These are phyloP conservation scores for Apogon hyalosoma DNA, from an alignment of 2,797 vertebrate genomes.

Conservation along the genomic window DNA sequence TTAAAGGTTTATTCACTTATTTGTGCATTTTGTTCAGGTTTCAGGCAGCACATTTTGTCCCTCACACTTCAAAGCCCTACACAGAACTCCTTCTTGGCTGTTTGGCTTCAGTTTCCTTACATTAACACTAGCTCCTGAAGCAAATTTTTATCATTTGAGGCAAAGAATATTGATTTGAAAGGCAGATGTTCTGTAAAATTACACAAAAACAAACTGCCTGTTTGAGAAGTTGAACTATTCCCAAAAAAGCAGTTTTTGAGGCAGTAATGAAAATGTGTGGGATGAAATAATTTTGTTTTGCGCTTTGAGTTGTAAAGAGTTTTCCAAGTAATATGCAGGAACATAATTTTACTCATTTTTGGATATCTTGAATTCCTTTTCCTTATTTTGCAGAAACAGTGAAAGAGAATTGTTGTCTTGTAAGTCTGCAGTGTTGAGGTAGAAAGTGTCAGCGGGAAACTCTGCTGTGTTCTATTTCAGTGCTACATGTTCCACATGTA, in stretches of 20 bases:
- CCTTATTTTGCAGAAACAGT: no score
- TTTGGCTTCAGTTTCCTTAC: slow-evolving; percentile 4
- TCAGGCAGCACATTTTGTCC: background rate
- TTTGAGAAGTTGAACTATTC: slow-evolving; percentile 20
- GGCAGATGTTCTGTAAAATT: slow-evolving; percentile 27
- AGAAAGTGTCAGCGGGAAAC: slow-evolving; percentile 4
- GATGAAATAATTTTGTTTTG: slow-evolving; percentile 6
- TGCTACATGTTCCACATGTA: slow-evolving; percentile 89
- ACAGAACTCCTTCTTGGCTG: slow-evolving; percentile 21
- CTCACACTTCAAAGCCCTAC: background rate
- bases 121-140: slow-evolving; percentile 4
- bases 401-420: no score
- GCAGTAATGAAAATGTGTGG: background rate
- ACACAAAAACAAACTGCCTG: slow-evolving; percentile 15
- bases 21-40: slow-evolving; percentile 13
- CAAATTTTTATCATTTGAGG: slow-evolving; percentile 5
- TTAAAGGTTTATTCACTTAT: background rate
- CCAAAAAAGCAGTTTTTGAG: slow-evolving; percentile 4
- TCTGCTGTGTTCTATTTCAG: slow-evolving; percentile 53
- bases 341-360: no score
- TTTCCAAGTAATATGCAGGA: no score
- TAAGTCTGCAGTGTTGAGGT: no score
- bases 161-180: slow-evolving; percentile 43
- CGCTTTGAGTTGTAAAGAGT: background rate
- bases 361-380: no score